These are phyloP conservation scores for Gavia stellata DNA, from an alignment of 2,113 vertebrate genomes.

Conservation along the genomic window DNA sequence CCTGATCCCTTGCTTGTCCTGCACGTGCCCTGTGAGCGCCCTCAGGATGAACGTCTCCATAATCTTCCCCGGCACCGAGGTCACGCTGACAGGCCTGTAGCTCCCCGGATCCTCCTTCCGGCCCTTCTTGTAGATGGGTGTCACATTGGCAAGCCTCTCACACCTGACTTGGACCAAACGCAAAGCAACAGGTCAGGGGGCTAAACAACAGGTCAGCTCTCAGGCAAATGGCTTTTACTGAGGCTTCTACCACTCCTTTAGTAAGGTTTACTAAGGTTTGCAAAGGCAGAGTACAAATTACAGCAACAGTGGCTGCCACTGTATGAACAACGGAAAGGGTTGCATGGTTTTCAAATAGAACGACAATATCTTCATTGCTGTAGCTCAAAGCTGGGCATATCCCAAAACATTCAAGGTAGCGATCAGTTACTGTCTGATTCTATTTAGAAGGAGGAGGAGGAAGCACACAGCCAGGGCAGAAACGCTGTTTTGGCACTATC, in stretches of 20 bases:
- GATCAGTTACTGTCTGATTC: not conserved
- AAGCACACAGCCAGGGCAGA: not conserved
- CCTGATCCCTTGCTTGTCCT: too few species aligned
- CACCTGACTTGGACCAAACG: not conserved
- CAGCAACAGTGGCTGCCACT: not conserved
- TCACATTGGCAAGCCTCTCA: too few species aligned
- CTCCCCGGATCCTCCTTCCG: too few species aligned
- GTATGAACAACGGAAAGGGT: not conserved
- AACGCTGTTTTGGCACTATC: not conserved
- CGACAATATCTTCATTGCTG: not conserved
- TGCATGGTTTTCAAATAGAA: not conserved
- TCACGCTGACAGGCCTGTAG: too few species aligned
- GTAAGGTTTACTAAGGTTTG: not conserved
- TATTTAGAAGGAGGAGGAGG: not conserved
- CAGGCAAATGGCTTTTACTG: not conserved
- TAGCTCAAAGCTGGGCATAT: not conserved
- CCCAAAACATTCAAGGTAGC: not conserved
- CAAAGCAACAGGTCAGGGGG: not conserved
- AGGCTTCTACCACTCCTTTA: not conserved
- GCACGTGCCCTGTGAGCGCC: too few species aligned
- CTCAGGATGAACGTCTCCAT: too few species aligned
- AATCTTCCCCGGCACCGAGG: too few species aligned
- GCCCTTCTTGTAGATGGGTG: too few species aligned
- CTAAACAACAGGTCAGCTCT: not conserved
- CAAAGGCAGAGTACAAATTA: not conserved